Evolutionary conservation across 37 sponge, comb jelly and placozoan genomes (phyloP), one percentile per base, ranked within the genome.

Genomic region (Diacarnus erythraeanus): DNA sequence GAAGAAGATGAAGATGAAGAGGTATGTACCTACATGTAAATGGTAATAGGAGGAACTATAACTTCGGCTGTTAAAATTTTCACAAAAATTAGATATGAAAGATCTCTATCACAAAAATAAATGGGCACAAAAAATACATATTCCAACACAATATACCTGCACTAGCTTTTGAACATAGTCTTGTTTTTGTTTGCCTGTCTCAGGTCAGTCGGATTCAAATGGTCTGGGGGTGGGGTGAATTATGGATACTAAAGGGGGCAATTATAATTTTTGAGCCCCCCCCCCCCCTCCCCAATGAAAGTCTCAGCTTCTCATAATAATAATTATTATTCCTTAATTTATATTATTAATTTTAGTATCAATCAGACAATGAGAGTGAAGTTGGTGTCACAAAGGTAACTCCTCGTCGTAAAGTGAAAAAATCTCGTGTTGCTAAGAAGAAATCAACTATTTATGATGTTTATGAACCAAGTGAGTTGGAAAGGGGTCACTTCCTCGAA

Each of bases 391-490:
- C 77, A 5, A 3, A 37, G 10, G n/a, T n/a, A n/a, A 59, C 61
- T 40, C 60, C 77, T 2, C 60, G 27, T 12, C 47, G 44, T 40
- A 56, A 47, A n/a, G 25, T 26, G 2, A 76, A 37, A 42, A 76
- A 76, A 37, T 33, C 40, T 6, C 77, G 25, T 40, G 31, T 17
- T 2, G 44, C 57, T 0, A 88, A 83, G 74, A 72, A 63, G 78
- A 92, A 87, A 67, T 74, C 77, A 20, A 84, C 73, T 9, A 84
- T 92, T 15, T 87, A 87, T 42, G 88, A 88, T 56, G 86, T 87
- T 8, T 94, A 87, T 61, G 97, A 97, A 60, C 97, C 97, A 6
- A 80, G 82, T 84, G 97, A 97, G 74, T 85, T 97, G 51, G 97
- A 97, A 76, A 80, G 86, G 30, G 83, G 93, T 0, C 90, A 94